These are phyloP conservation scores for Myodes glareolus DNA, from an alignment of 2,113 vertebrate species.

Conservation along the genomic window DNA sequence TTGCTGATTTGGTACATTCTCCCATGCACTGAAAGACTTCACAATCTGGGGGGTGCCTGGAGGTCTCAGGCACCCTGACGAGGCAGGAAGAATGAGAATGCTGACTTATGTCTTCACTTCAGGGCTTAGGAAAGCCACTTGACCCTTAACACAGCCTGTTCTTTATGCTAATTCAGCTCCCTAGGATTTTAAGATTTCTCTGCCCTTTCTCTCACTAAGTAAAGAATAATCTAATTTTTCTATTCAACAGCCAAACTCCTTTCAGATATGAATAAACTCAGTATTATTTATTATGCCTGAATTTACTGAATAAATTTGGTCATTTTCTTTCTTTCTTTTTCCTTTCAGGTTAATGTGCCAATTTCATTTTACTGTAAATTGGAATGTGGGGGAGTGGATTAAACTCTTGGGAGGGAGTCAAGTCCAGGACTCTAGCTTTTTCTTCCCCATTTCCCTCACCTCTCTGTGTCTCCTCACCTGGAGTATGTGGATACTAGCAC, in stretches of 20 bases:
- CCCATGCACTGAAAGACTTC: background rate
- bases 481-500: conserved; percentile 45
- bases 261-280: background rate
- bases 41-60: background rate
- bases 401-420: conserved; percentile 62
- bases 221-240: conserved; percentile 7
- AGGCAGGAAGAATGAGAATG: background rate
- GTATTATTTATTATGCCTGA: conserved; percentile 46
- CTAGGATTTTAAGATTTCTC: background rate
- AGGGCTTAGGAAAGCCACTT: conserved; percentile 3
- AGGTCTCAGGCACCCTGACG: background rate
- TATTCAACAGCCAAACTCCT: background rate
- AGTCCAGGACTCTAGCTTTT: conserved; percentile 65
- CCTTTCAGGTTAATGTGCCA: conserved; percentile 75
- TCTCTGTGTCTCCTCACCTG: conserved; percentile 64
- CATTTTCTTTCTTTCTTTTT: conserved; percentile 41
- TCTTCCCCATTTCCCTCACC: conserved; percentile 1
- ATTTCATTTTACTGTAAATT: conserved; percentile 79
- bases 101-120: conserved; percentile 18
- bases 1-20: background rate
- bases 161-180: background rate
- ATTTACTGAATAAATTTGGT: conserved; percentile 61
- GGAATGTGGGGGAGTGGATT: conserved; percentile 69
- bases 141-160: background rate
- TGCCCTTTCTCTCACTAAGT: background rate